A percentile compares a stretch with the other conserved stretches of the same genome.
phyloP scores from a whole-genome alignment of 2,888 invertebrate species.

The Darwinula stevensoni region DNA sequence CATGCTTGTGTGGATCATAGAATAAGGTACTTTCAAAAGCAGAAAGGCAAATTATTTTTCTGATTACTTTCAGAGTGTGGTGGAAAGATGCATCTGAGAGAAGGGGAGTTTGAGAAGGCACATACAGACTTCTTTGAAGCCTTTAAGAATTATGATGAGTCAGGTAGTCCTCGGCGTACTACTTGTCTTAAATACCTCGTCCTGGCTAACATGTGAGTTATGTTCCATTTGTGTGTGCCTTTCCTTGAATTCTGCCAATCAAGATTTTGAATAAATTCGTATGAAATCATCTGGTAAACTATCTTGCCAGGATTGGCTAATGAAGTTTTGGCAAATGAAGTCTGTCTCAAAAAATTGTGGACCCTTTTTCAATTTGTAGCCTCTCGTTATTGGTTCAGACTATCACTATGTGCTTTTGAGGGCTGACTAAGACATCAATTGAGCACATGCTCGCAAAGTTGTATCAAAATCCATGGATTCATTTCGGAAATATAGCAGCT shows the following conservation, averaged over 20 bases:
- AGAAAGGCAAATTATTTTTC: conserved; percentile 6
- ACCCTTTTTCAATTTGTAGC: too few species aligned
- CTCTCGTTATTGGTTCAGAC: too few species aligned
- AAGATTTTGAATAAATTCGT: not conserved
- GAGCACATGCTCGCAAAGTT: too few species aligned
- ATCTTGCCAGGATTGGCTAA: not conserved
- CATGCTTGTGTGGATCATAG: not conserved
- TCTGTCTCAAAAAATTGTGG: not conserved
- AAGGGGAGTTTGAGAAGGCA: conserved; percentile 93
- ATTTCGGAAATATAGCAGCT: too few species aligned
- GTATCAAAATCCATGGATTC: too few species aligned
- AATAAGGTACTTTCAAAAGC: conserved; percentile 1
- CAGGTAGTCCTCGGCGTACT: conserved; percentile 80
- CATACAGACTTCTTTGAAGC: conserved; percentile 99
- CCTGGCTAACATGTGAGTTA: conserved; percentile 80
- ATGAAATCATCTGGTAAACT: not conserved
- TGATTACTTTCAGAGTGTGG: conserved; percentile 56
- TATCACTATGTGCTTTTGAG: too few species aligned
- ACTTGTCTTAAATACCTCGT: conserved; percentile 95
- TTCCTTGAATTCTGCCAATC: not conserved
- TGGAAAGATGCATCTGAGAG: conserved; percentile 95
- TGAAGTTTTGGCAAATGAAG: not conserved
- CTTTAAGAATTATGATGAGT: conserved; percentile 97
- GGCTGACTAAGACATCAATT: too few species aligned
- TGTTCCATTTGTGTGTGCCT: too few species aligned